Base-by-base conservation (phyloP, 2,888 invertebrate species). In the Pyrrhosoma nymphula region DNA sequence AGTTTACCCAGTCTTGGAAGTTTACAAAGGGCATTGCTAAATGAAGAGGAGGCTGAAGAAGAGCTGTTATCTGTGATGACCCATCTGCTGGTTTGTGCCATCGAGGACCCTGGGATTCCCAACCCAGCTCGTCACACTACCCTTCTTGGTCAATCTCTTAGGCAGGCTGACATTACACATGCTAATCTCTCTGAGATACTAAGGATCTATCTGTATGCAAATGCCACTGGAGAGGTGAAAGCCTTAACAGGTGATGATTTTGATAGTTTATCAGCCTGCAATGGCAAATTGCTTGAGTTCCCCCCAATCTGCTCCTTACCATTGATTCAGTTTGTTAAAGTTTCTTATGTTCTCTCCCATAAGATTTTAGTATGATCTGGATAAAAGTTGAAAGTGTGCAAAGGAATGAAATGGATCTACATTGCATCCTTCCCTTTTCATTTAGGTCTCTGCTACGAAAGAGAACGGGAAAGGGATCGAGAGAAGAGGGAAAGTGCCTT, bases 41-140 rank as follows among this genome's bases (percentile, higher is more conserved):
- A 98, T 95, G 98, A 98, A 96, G 98, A 98, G 96, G 98, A 98
- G 96, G 98, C 98, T 14, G 98, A 98, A 95, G 98, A 98, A 96
- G 99, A 99, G 96, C 97, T 99, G 95, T 97, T 99, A 88, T 98
- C 98, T 95, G 98, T 99, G 16, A 98, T 99, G 97, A 98, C 99
- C 20, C 99, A 99, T 97, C 97, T 99, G 55, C 97, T 99, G 56
- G 98, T 99, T 60, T 99, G 99, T 96, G 99, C 99, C 96, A 98
- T 99, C 95, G 99, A 99, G 97, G 99, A 99, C 97, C 99, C 98
- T 4, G 99, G 99, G 0, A 99, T 99, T 95, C 99, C 99, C 0
- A 99, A 99, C 97, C 99, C 99, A 0, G 98, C 98, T 0, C 97
- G 99, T 0, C 99, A 99, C 96, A 98, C 99, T 0, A 99, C 99